Base-by-base conservation (phyloP, 2,797 vertebrate genomes). In the Dromococcyx pavoninus region DNA sequence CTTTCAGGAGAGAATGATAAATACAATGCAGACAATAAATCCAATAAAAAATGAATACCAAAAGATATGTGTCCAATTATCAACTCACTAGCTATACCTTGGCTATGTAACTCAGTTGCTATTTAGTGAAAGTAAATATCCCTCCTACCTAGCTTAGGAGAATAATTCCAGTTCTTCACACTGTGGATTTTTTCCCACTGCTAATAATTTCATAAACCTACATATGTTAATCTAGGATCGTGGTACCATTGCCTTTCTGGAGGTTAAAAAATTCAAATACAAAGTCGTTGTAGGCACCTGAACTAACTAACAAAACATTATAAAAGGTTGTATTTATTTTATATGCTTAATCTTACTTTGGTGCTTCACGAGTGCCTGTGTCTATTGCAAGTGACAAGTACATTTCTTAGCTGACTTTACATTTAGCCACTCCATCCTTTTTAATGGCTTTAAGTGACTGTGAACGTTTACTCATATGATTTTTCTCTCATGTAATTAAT, bases 401-500 rank as follows among this genome's bases (percentile, higher is more conserved):
- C 1, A 2, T 86, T 93, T 95, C 77, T 74, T 64, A 87, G 53
- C n/a, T 93, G 89, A 90, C 94, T 91, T 92, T 93, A 92, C 33
- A 95, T 44, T 41, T 72, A 91, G 75, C 51, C 24, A n/a, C 51
- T 90, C 44, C 35, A 78, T 56, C 44, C 3, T 27, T 75, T 90
- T 37, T 79, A 80, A 85, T 84, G 43, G 65, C 32, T 95, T 88
- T 73, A 72, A 87, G 50, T 94, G 58, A 89, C 73, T 85, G 27
- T 78, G 51, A 76, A 91, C 32, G 91, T 86, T 95, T 77, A 84
- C 19, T 79, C 10, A 5, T 64, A 92, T 67, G n/a, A 77, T 93
- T 91, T 91, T 88, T 81, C 80, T 95, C 64, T 90, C 30, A 95
- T 88, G 66, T 56, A 86, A 48, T 77, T 88, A 66, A 92, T 78